Conservation (phyloP, 2,797 vertebrate genomes). For the Gallinago stenura region DNA sequence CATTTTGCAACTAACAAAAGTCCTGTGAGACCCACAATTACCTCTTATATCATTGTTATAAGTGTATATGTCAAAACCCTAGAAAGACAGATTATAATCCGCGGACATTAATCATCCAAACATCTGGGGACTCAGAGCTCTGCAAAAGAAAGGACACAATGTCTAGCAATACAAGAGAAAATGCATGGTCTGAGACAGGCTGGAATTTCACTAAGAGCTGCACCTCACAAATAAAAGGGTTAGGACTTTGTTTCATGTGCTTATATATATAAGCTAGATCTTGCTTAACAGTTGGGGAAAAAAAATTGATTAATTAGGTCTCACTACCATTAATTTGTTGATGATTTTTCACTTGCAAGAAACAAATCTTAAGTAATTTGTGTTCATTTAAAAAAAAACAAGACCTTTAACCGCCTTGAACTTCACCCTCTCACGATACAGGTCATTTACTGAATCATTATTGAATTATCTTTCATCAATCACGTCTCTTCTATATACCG, state of each 20-base stretch:
- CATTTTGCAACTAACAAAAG: not conserved
- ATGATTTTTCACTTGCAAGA: not conserved
- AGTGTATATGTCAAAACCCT: not conserved
- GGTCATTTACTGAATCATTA: not conserved
- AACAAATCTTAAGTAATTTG: not conserved
- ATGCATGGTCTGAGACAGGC: not conserved
- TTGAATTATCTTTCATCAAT: slow-evolving; percentile 14
- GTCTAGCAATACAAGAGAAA: not conserved
- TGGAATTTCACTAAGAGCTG: not conserved
- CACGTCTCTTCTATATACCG: not conserved
- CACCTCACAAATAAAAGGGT: not conserved
- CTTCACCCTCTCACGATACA: not conserved
- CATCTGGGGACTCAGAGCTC: not conserved
- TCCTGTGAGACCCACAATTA: not conserved
- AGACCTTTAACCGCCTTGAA: not conserved
- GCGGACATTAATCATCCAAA: not conserved
- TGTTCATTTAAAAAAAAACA: not conserved
- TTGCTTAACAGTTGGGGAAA: not conserved
- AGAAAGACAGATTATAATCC: not conserved
- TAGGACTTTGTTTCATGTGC: not conserved
- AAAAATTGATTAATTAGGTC: not conserved
- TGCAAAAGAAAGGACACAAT: not conserved
- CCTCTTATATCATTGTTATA: not conserved
- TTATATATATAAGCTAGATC: not conserved
- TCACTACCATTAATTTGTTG: not conserved